Evolutionary conservation across 2,888 invertebrate species (phyloP).

Genomic region (Dryomyza anilis): DNA sequence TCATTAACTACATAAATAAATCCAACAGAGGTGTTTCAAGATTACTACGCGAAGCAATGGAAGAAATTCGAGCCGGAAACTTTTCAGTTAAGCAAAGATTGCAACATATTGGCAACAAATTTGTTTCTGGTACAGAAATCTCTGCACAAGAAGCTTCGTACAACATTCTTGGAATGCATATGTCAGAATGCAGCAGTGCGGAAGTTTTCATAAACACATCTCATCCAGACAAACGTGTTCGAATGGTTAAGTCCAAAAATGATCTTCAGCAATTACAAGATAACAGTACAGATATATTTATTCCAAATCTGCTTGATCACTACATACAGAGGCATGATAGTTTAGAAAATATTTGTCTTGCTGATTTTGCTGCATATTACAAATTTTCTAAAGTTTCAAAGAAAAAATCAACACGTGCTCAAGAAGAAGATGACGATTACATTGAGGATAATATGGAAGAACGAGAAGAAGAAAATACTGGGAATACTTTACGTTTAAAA

Average conservation of each 20-base stretch:
- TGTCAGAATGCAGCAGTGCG: constrained; percentile 22
- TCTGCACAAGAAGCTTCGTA: constrained; percentile 23
- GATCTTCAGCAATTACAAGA: constrained; percentile 20
- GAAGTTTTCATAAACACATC: constrained; percentile 26
- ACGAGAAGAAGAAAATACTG: no score
- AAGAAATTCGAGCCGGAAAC: constrained; percentile 26
- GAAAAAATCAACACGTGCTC: not conserved
- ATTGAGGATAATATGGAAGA: not conserved
- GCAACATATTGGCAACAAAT: constrained; percentile 23
- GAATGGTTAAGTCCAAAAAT: constrained; percentile 15
- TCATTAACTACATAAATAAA: constrained; percentile 17
- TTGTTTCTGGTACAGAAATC: constrained; percentile 17
- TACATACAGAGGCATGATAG: constrained; percentile 17
- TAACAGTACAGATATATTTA: constrained; percentile 22
- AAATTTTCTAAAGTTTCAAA: not conserved
- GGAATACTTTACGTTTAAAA: no score
- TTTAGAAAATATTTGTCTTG: constrained; percentile 13
- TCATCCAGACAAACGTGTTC: constrained; percentile 22
- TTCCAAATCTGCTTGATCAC: constrained; percentile 23
- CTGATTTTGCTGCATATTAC: constrained; percentile 16
- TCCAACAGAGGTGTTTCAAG: not conserved
- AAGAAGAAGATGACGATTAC: not conserved
- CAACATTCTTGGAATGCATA: constrained; percentile 14
- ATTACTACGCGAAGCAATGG: constrained; percentile 17
- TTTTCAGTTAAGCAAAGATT: constrained; percentile 27